phyloP scores from a whole-genome alignment of 2,797 vertebrate genomes.

The Etheostoma nigrum region DNA sequence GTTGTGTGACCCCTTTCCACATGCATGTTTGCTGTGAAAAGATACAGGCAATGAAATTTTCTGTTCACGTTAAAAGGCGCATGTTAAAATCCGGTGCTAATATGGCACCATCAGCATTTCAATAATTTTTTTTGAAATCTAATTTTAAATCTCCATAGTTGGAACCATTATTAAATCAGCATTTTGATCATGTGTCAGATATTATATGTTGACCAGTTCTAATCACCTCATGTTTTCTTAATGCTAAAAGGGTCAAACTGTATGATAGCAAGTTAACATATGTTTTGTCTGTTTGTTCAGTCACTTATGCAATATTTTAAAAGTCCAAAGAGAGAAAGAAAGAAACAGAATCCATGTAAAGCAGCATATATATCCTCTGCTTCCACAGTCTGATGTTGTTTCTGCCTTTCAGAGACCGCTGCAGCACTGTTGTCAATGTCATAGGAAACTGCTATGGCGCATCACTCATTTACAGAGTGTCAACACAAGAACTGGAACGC shows the following conservation, averaged over 20 bases:
- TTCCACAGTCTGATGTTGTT: background rate
- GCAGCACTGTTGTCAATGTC: background rate
- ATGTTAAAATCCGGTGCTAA: too few species aligned
- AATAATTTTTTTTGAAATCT: too few species aligned
- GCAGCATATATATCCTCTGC: background rate
- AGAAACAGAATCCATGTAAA: background rate
- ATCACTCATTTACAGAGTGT: background rate
- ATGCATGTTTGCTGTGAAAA: too few species aligned
- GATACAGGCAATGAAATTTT: too few species aligned
- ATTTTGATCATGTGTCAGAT: background rate
- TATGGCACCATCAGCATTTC: too few species aligned
- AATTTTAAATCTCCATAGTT: too few species aligned
- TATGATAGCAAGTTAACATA: background rate
- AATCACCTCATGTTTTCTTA: background rate
- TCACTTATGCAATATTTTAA: background rate
- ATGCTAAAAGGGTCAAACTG: background rate
- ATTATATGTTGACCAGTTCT: background rate
- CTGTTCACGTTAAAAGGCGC: too few species aligned
- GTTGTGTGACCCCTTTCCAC: too few species aligned
- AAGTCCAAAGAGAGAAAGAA: background rate
- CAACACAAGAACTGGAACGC: background rate
- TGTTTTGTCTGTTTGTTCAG: background rate
- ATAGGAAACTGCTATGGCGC: background rate
- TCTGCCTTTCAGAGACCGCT: conserved; percentile 19
- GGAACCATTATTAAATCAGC: too few species aligned